These are phyloP conservation scores for Lontra canadensis DNA, from an alignment of 2,113 vertebrate species.

Conservation along the genomic window DNA sequence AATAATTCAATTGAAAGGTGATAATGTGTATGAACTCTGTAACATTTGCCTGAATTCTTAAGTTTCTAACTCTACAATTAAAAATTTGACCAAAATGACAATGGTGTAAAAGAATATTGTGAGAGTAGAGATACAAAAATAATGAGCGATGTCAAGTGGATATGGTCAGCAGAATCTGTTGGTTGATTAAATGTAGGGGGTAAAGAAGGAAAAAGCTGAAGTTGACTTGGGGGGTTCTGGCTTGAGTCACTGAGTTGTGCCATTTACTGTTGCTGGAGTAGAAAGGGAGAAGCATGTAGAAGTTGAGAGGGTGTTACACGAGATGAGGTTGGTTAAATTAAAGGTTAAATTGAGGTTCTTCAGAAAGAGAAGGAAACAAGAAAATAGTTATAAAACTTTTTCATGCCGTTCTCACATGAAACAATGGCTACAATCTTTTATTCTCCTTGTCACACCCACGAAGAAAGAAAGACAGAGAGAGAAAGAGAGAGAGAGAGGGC, in stretches of 20 bases:
- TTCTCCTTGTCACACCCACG: neutral
- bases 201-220: neutral
- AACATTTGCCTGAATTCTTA: neutral
- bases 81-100: neutral
- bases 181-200: neutral
- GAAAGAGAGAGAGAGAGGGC: neutral
- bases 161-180: neutral
- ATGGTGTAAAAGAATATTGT: neutral
- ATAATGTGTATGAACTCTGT: neutral
- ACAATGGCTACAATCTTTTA: neutral
- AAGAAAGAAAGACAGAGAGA: neutral
- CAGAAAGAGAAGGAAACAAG: neutral
- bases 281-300: neutral
- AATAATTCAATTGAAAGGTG: neutral
- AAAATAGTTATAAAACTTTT: neutral
- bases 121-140: neutral
- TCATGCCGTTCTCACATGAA: neutral
- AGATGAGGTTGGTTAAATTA: neutral
- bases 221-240: fast-evolving
- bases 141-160: neutral
- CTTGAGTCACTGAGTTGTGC: neutral
- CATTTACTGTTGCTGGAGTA: neutral
- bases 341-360: neutral
- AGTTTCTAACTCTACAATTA: neutral
- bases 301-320: too few species aligned